Base-by-base conservation (phyloP, 2,888 invertebrate species). In the Mactromeris polynyma region DNA sequence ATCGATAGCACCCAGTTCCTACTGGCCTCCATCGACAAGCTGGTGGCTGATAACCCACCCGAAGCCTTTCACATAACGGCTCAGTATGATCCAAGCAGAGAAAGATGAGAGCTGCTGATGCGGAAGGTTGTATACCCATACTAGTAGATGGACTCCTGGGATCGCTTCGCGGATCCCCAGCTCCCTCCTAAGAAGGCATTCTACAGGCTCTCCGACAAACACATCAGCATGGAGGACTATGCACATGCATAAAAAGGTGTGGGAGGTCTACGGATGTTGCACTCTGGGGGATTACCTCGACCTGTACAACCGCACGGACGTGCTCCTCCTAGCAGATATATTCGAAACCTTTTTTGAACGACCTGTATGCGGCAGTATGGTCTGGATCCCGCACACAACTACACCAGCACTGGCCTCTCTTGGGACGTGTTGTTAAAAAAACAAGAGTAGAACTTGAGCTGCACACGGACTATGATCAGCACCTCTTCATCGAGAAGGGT, bases 371-470 rank as follows among this genome's bases (percentile, higher is more conserved):
- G 91, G 40, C 89, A 91, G 40, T 95, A 95, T 87, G 83, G 92
- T 64, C 84, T 96, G 64, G 95, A 95, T 88, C 94, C 95, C 14
- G 90, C 92, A n/a, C 87, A 91, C 42, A 96, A 95, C 83, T 95
- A 89, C 82, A 95, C 94, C 2, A 85, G 87, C 83, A 95, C 96
- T 3, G 94, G 94, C n/a, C 89, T 96, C 21, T 92, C 81, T 31
- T 88, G 91, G 93, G 94, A 80, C 31, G 92, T 83, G 90, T 92
- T 88, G 91, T 92, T 96, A 21, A 95, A 95, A 94, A 89, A 51
- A 95, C 94, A 33, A 86, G 82, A 80, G 92, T 94, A 11, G 38
- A 93, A 82, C 83, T 96, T 81, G 91, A 95, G 82, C 86, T 94
- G 77, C 81, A 96, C 17, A 89, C 88, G 46, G 94, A 96, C 90